phyloP scores from a whole-genome alignment of 2,888 invertebrate species.

The Ommatoiulus sabulosus region DNA sequence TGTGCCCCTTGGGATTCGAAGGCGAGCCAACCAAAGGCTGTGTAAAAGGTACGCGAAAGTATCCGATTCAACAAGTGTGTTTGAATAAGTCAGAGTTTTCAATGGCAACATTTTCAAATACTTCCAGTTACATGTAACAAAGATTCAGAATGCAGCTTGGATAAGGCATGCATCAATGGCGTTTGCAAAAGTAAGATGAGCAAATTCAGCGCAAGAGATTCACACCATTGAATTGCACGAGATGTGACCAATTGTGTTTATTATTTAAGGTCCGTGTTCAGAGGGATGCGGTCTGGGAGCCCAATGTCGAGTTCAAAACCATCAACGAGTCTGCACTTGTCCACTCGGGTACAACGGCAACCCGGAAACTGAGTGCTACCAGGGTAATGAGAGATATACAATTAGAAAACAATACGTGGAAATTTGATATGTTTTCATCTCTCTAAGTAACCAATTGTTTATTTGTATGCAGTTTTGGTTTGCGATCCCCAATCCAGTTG shows the following conservation, averaged over 20 bases:
- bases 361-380: conserved; percentile 58
- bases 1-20: conserved; percentile 87
- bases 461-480: conserved; percentile 2
- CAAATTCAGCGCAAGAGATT: background rate
- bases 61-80: background rate
- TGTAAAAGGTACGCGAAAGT: conserved; percentile 57
- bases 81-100: too few relatives aligned
- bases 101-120: background rate
- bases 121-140: conserved; percentile 56
- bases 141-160: conserved; percentile 68
- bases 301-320: conserved; percentile 79
- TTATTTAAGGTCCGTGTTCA: conserved; percentile 55
- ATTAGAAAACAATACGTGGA: background rate
- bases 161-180: conserved; percentile 84
- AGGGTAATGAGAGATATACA: conserved; percentile 32
- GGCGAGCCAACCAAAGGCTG: conserved; percentile 73
- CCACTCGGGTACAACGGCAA: conserved; percentile 72
- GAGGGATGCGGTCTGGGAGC: conserved; percentile 77
- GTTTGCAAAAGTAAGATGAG: conserved; percentile 72
- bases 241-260: background rate
- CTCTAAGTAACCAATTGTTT: background rate
- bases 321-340: conserved; percentile 82
- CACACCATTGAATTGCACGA: too few relatives aligned
- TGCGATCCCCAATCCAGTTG: conserved; percentile 55
- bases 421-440: background rate